Conservation (phyloP, 2,797 vertebrate species). For the Lerista edwardsae region DNA sequence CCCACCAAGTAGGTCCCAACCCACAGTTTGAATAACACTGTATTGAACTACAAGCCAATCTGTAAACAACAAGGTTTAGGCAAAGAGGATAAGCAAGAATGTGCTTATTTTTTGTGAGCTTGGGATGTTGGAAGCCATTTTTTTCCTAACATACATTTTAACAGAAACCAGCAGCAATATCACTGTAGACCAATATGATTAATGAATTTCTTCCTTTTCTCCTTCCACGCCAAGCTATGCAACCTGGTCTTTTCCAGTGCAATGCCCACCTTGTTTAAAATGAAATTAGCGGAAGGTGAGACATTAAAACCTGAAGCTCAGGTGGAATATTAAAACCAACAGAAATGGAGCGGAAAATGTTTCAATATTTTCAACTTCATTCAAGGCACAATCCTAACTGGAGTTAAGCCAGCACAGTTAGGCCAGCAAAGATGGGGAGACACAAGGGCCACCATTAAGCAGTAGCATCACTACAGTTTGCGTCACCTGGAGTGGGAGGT, state of each 20-base stretch:
- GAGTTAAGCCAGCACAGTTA: no score
- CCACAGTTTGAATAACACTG: no score
- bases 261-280: neutral
- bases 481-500: no score
- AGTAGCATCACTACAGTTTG: no score
- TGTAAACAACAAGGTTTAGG: neutral
- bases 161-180: neutral
- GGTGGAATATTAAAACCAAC: conserved; percentile 13
- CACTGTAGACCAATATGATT: neutral
- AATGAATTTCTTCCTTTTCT: neutral
- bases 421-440: no score
- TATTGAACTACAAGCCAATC: neutral
- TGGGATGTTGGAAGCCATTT: neutral
- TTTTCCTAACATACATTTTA: neutral
- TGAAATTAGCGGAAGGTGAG: conserved; percentile 6
- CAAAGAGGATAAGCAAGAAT: neutral
- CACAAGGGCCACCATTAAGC: no score
- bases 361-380: no score
- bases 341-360: conserved; percentile 11
- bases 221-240: neutral
- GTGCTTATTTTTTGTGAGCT: no score
- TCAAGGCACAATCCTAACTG: no score
- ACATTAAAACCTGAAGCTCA: conserved; percentile 8
- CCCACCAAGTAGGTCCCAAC: no score
- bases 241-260: neutral